Base-by-base conservation (phyloP, 92 coral and sea anemone genomes). In the Parazoanthus swiftii region DNA sequence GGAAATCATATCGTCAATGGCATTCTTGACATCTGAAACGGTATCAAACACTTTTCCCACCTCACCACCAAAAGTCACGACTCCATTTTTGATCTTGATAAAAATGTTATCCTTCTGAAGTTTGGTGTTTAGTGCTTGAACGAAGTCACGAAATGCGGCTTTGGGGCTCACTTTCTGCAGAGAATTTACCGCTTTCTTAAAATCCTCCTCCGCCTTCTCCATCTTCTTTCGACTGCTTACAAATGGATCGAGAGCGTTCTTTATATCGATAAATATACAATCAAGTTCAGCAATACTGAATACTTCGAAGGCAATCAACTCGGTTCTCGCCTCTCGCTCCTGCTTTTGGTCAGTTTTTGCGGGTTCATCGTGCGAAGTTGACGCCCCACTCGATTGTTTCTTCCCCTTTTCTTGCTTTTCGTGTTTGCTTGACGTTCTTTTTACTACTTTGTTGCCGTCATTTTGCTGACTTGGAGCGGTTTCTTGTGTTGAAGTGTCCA, bases 51-150 rank as follows among this genome's bases (percentile, higher is more conserved):
- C 82, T 79, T 89, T 85, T 39, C 86, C 87, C 2, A 81, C 98
- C 65, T 93, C 93, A 11, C 90, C 90, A 68, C 87, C 92, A 51
- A 94, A 76, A 9, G 77, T 65, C 58, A 92, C 81, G 11, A 91
- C 95, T 16, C 98, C 98, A 46, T 93, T 91, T 73, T 94, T 94
- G 33, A 94, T 90, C 92, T 94, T 94, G 86, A 94, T 93, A 68
- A 89, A 90, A 18, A 94, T 94, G 16, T 92, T 88, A 35, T 91
- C 94, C 35, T 89, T 86, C 88, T 89, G 93, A 42, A 94, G 89
- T 68, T 76, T 91, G 4, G 91, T 89, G 74, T 90, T 94, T n/a
- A 94, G 91, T 5, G 93, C 90, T 11, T 74, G 81, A 58, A 91
- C 85, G 54, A 93, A 94, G 46, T 94, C 98, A 11, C 88, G 77